Percentiles rank a stretch among this genome's conserved stretches.
Evolutionary conservation across 2,797 vertebrate species (phyloP).

Genomic region (Melanotaenia pygmaea): DNA sequence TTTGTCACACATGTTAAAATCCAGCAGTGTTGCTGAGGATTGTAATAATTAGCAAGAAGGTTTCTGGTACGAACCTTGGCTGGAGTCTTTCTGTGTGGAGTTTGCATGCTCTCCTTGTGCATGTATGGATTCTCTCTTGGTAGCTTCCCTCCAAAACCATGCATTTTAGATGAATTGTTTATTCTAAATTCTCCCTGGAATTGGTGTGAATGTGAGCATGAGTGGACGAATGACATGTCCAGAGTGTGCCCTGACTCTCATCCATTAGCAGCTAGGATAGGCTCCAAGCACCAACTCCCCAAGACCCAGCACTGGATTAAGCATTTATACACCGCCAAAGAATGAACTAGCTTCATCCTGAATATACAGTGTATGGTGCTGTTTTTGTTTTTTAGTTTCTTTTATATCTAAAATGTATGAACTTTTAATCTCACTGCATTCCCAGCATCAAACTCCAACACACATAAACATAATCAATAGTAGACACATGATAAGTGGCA

Average conservation of each 20-base stretch:
- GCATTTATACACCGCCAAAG: background rate
- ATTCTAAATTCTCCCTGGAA: too few species aligned
- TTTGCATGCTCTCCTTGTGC: background rate
- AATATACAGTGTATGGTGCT: background rate
- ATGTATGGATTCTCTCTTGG: background rate
- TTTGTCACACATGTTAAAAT: background rate
- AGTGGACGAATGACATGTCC: background rate
- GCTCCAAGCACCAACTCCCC: background rate
- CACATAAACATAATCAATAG: background rate
- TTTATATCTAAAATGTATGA: background rate
- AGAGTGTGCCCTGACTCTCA: background rate
- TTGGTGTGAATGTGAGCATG: background rate
- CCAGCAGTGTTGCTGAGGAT: background rate
- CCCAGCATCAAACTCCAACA: background rate
- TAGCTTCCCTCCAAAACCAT: background rate
- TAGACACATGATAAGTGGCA: background rate
- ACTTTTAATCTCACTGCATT: background rate
- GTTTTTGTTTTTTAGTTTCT: background rate
- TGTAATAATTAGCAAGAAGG: background rate
- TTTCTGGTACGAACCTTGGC: background rate
- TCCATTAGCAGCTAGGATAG: background rate
- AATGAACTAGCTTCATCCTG: background rate
- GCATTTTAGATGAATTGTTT: background rate
- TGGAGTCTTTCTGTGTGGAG: background rate
- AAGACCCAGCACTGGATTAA: background rate